Base-by-base conservation (phyloP, 2,888 invertebrate species). In the Drosophila villosipedis region DNA sequence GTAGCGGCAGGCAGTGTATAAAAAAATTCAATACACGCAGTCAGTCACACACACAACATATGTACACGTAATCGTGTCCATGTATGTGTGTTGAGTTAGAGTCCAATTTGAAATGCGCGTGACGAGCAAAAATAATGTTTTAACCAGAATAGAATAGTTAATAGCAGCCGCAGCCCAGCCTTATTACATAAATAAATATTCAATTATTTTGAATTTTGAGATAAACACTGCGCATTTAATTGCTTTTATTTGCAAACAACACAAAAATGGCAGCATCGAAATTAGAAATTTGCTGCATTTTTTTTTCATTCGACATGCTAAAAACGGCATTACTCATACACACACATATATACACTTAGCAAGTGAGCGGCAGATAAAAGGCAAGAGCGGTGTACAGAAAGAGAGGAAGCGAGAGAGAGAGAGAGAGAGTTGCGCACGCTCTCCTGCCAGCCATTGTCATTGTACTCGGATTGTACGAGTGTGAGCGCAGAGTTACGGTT, bases 281-380 rank as follows among this genome's bases (percentile, higher is more conserved):
- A 60, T 76, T 73, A 79, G 73, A 83, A 82, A 85, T 78, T 79
- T 73, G 76, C 76, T 80, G 62, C 37, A 52, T 71, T 64, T 80
- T 53, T 53, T 53, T 81, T 63, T 62, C 49, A 79, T 79, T 72
- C 59, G 73, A 59, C 83, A 76, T 86, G 83, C 80, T 83, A 85
- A 88, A 84, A 83, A 83, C 83, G 84, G 88, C 88, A 86, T 87
- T 89, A 84, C 89, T 89, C 89, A 87, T 73, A 77, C 80, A 81
- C 53, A 73, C 61, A 65, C 25, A 16, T 7, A 25, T 16, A 2
- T 16, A 7, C 25, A 47, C 25, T 16, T 71, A 71, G 30, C 16
- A 22, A 58, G 49, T 53, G 71, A 71, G 76, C 57, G 68, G 50
- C 37, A 61, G 61, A 68, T 60, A 76, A 76, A 64, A 52, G 39